Percentiles rank a stretch among this genome's conserved stretches.
These are phyloP conservation scores for Xenopus tropicalis DNA, from an alignment of 2,113 vertebrate genomes.

Conservation along the genomic window DNA sequence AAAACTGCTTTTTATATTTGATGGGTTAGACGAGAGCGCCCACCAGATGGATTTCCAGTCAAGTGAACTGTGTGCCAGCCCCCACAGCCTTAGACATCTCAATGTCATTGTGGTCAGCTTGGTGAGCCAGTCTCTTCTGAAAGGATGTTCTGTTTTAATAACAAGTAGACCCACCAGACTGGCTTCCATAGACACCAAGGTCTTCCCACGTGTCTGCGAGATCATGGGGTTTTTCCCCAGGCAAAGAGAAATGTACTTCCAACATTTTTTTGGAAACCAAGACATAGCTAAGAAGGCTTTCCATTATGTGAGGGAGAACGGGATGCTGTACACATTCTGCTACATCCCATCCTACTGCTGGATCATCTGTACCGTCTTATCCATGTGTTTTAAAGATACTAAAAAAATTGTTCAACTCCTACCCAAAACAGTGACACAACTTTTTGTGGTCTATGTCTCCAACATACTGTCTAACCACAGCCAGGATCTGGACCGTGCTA, in stretches of 20 bases:
- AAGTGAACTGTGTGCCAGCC: slow-evolving; percentile 42
- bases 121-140: slow-evolving; percentile 57
- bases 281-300: slow-evolving; percentile 44
- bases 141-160: slow-evolving; percentile 57
- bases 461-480: slow-evolving; percentile 49
- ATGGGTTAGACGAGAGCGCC: slow-evolving; percentile 58
- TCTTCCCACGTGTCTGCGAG: slow-evolving; percentile 40
- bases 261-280: slow-evolving; percentile 50
- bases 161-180: slow-evolving; percentile 45
- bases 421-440: slow-evolving; percentile 62
- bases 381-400: neutral
- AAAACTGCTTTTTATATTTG: slow-evolving; percentile 63
- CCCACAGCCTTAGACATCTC: slow-evolving; percentile 30
- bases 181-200: slow-evolving; percentile 28
- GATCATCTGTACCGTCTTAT: neutral
- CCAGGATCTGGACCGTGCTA: slow-evolving; percentile 43
- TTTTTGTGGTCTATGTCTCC: slow-evolving; percentile 53
- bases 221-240: slow-evolving; percentile 59
- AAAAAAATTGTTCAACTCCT: slow-evolving; percentile 7
- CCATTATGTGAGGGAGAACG: slow-evolving; percentile 53
- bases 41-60: slow-evolving; percentile 44
- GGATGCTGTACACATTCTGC: slow-evolving; percentile 3
- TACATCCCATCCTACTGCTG: slow-evolving; percentile 65
- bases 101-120: slow-evolving; percentile 58
- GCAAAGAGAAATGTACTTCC: slow-evolving; percentile 57